phyloP scores from a whole-genome alignment of 2,113 vertebrate species.

The Egretta garzetta region DNA sequence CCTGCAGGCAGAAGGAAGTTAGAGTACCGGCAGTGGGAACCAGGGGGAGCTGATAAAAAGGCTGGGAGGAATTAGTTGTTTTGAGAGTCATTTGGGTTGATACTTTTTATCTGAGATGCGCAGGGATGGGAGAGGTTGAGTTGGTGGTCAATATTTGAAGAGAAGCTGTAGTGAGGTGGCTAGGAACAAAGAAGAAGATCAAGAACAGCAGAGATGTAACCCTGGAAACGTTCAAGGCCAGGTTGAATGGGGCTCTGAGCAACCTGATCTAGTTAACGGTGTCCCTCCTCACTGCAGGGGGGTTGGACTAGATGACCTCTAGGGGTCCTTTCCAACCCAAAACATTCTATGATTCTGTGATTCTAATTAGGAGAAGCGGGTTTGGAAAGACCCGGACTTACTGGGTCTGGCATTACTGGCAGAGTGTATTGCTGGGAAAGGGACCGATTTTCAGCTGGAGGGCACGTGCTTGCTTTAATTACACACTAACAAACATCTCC shows the following conservation, averaged over 20 bases:
- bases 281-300: too few relatives aligned
- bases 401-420: neutral
- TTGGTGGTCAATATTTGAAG: neutral
- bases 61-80: neutral
- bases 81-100: neutral
- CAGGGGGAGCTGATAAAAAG: neutral
- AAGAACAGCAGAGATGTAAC: neutral
- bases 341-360: too few relatives aligned
- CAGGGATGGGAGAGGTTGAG: rapidly evolving
- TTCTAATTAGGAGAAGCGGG: neutral
- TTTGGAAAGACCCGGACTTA: neutral
- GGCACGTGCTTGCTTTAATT: rapidly evolving
- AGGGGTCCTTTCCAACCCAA: too few relatives aligned
- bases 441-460: neutral
- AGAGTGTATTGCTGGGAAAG: neutral
- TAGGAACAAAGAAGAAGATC: neutral
- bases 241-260: too few relatives aligned
- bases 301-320: too few relatives aligned
- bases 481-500: neutral
- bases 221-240: too few relatives aligned
- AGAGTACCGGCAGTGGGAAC: neutral
- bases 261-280: too few relatives aligned
- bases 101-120: neutral
- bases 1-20: neutral
- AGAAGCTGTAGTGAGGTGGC: neutral